Evolutionary conservation across 2,113 vertebrate genomes (phyloP).

Genomic region (Puntigrus tetrazona): DNA sequence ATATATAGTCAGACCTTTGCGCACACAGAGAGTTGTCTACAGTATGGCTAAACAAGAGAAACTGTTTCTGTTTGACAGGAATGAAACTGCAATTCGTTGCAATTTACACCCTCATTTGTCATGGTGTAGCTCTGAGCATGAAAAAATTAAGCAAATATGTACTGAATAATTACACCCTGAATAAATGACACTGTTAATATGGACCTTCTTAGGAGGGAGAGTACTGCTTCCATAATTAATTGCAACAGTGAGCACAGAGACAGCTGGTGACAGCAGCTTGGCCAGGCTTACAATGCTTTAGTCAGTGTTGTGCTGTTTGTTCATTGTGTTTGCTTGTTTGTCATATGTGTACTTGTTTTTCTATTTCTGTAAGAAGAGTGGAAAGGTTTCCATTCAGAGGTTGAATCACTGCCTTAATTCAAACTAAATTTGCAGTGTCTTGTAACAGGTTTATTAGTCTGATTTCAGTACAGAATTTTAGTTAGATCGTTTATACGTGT

Average conservation of each 20-base stretch:
- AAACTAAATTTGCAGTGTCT: not conserved
- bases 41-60: slow-evolving; percentile 3
- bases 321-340: slow-evolving; percentile 35
- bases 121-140: slow-evolving; percentile 33
- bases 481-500: not conserved
- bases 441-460: not conserved
- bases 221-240: slow-evolving; percentile 54
- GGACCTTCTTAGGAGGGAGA: slow-evolving; percentile 44
- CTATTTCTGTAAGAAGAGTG: not conserved
- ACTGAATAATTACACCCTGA: slow-evolving; percentile 49
- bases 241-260: slow-evolving; percentile 49
- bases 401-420: not conserved
- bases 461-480: not conserved
- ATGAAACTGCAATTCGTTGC: slow-evolving; percentile 20
- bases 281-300: slow-evolving; percentile 38
- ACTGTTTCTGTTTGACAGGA: slow-evolving; percentile 27
- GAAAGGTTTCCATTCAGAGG: slow-evolving; percentile 13
- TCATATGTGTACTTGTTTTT: slow-evolving; percentile 33
- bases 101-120: slow-evolving; percentile 47
- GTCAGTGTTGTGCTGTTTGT: slow-evolving; percentile 42
- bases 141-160: slow-evolving; percentile 40
- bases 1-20: not conserved
- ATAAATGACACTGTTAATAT: slow-evolving; percentile 54
- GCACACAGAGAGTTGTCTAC: not conserved
- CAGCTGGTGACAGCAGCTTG: slow-evolving; percentile 51